Percentiles rank a stretch among this genome's conserved stretches.
Evolutionary conservation across 2,113 vertebrate species (phyloP).

Genomic region (Pandion haliaetus): DNA sequence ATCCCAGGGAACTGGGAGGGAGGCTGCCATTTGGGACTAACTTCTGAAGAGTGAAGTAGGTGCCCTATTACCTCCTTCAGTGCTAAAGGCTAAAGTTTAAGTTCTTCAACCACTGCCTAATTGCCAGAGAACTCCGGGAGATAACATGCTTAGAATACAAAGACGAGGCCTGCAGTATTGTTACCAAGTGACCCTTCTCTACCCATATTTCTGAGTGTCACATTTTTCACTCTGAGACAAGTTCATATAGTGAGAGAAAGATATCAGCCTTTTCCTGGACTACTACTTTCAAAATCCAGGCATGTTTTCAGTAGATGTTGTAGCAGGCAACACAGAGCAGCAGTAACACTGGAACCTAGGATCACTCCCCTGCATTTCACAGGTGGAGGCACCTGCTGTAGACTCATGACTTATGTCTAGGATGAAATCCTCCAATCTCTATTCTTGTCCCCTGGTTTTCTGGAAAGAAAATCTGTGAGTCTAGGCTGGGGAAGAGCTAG

Average conservation of each 20-base stretch:
- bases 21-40: not conserved
- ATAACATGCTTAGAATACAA: not conserved
- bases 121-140: not conserved
- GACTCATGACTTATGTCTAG: not conserved
- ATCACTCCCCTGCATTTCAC: not conserved
- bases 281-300: not conserved
- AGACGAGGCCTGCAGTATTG: not conserved
- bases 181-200: not conserved
- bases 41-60: not conserved
- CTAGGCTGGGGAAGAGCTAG: not conserved
- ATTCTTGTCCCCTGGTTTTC: not conserved
- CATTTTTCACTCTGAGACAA: not conserved
- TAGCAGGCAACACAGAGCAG: not conserved
- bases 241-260: not conserved
- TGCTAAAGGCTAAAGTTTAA: not conserved
- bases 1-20: not conserved
- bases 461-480: not conserved
- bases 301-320: not conserved
- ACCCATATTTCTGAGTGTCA: not conserved
- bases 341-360: not conserved
- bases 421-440: not conserved
- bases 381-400: not conserved
- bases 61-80: not conserved
- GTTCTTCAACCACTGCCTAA: not conserved
- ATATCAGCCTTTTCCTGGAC: not conserved